Evolutionary conservation across 2,888 invertebrate genomes (phyloP).

Genomic region (Yponomeuta sedellus): DNA sequence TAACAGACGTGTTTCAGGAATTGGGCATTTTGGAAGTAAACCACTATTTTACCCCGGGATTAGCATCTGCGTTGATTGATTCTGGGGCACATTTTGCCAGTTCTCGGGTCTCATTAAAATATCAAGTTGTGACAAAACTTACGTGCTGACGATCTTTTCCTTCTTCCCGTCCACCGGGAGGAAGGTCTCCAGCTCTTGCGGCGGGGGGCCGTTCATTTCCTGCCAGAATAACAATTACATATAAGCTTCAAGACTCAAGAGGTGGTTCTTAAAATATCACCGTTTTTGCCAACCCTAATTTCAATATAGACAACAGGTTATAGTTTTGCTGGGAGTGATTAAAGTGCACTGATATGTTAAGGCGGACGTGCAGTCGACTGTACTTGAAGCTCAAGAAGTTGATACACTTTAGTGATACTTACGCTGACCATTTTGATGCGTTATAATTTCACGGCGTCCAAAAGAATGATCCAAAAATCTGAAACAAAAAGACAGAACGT

Average conservation of each 20-base stretch:
- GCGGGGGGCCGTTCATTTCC: slow-evolving; percentile 65
- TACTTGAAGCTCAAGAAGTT: neutral
- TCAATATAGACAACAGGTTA: no score
- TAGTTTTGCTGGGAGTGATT: no score
- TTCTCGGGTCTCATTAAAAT: no score
- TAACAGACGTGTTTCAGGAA: no score
- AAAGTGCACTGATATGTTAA: no score
- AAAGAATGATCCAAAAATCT: neutral
- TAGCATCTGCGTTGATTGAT: no score
- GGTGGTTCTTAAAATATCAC: no score
- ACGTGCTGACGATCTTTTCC: slow-evolving; percentile 73
- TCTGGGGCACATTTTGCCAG: no score
- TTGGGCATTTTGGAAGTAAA: no score
- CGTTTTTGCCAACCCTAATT: no score
- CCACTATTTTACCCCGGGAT: no score
- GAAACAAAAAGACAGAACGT: neutral
- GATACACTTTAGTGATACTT: slow-evolving; percentile 22
- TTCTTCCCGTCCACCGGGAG: slow-evolving; percentile 82
- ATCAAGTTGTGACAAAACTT: slow-evolving; percentile 33
- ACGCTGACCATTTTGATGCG: slow-evolving; percentile 38
- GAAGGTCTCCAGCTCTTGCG: slow-evolving; percentile 89
- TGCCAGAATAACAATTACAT: slow-evolving; percentile 24
- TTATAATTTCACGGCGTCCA: slow-evolving; percentile 9
- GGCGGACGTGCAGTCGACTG: no score
- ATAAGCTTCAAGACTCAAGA: neutral